phyloP scores from a whole-genome alignment of 2,888 invertebrate species.

The Sthenelais limicola region DNA sequence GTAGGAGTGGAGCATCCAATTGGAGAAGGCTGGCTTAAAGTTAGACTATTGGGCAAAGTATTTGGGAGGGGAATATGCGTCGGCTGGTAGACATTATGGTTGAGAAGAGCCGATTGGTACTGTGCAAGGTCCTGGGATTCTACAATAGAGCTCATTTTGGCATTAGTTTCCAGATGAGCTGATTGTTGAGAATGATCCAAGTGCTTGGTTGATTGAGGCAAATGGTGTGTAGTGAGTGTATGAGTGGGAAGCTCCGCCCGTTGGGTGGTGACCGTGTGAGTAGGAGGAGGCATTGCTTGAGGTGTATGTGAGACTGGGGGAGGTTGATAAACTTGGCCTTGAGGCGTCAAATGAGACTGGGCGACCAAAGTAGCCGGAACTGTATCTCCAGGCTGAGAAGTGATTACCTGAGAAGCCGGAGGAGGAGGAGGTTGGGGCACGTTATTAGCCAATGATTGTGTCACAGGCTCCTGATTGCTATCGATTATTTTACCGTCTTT shows the following conservation, averaged over 20 bases:
- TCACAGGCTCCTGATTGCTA: not conserved
- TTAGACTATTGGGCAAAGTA: not conserved
- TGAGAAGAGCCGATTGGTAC: conserved; percentile 6
- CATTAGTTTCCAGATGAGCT: no score
- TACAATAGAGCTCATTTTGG: no score
- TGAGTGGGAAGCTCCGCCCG: not conserved
- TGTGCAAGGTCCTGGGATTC: no score
- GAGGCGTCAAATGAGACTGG: no score
- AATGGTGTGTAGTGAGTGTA: not conserved
- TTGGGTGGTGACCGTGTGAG: not conserved
- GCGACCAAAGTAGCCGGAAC: no score
- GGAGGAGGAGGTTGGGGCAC: not conserved
- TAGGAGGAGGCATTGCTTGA: not conserved
- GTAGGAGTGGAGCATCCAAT: not conserved
- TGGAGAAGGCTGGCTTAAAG: not conserved
- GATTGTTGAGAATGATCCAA: no score
- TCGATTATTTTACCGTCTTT: conserved; percentile 25
- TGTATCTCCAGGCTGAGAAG: no score
- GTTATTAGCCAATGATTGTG: not conserved
- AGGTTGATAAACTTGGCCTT: conserved; percentile 22
- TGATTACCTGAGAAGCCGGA: not conserved
- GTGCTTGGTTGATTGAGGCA: no score
- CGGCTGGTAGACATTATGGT: conserved; percentile 13
- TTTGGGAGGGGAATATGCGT: conserved; percentile 21
- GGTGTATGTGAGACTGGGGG: conserved; percentile 19